Evolutionary conservation across 2,888 invertebrate species (phyloP).

Genomic region (Nemapogon koenigi): DNA sequence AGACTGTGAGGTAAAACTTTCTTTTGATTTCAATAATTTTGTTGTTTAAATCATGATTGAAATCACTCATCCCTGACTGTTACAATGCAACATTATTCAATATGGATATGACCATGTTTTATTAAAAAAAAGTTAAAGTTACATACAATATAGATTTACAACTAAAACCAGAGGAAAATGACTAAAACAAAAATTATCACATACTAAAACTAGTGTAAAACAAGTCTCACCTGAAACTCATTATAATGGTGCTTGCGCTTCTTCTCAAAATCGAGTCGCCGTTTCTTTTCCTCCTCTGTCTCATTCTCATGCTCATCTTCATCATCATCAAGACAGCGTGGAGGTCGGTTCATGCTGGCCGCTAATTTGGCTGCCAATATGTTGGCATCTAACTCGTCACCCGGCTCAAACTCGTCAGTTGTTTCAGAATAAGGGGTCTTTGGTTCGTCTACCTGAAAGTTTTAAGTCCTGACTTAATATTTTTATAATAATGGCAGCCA

Average conservation of each 20-base stretch:
- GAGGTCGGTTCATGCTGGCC: constrained; percentile 59
- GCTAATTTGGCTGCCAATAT: constrained; percentile 77
- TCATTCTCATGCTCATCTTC: constrained; percentile 66
- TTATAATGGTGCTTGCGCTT: constrained; percentile 97
- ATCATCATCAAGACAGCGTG: constrained; percentile 47
- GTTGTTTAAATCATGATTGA: too few species aligned
- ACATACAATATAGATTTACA: too few species aligned
- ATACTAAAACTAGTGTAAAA: neutral
- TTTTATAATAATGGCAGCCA: too few species aligned
- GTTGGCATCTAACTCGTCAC: constrained; percentile 70
- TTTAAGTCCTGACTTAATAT: too few species aligned
- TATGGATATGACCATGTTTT: too few species aligned
- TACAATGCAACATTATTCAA: too few species aligned
- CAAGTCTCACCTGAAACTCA: constrained; percentile 72
- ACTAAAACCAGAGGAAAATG: too few species aligned
- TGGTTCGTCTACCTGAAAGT: constrained; percentile 92
- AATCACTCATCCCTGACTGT: too few species aligned
- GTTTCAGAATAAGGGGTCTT: constrained; percentile 86
- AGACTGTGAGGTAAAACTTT: too few species aligned
- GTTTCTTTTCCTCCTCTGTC: constrained; percentile 68
- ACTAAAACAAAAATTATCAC: neutral
- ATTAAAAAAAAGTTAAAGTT: neutral
- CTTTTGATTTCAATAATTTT: too few species aligned
- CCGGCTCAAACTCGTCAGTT: constrained; percentile 66
- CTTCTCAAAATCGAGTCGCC: constrained; percentile 83